These are phyloP conservation scores for Pissodes strobi DNA, from an alignment of 1,140 invertebrate species.

Conservation along the genomic window DNA sequence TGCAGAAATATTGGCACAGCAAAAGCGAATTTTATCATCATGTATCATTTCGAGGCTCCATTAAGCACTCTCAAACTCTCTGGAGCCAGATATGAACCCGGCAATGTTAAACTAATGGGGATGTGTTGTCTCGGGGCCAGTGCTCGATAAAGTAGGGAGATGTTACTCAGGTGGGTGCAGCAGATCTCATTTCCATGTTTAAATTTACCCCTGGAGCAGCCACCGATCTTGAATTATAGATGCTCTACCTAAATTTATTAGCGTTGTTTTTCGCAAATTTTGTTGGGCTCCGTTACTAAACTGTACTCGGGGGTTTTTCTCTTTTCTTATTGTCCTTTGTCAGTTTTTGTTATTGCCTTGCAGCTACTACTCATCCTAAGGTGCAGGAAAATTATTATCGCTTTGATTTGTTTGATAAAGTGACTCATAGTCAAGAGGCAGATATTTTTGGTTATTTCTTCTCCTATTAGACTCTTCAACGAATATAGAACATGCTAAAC, in stretches of 20 bases:
- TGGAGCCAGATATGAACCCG: conserved; percentile 41
- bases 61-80: conserved; percentile 45
- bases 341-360: too few species aligned
- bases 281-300: background rate
- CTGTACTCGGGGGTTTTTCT: background rate
- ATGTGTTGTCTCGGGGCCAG: conserved; percentile 48
- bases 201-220: conserved; percentile 42
- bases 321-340: too few species aligned
- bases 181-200: conserved; percentile 48
- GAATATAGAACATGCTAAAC: too few species aligned
- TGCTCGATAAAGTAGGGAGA: conserved; percentile 48
- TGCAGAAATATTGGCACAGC: conserved; percentile 33
- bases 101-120: conserved; percentile 51
- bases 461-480: too few species aligned
- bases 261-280: conserved; percentile 39
- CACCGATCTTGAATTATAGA: conserved; percentile 46
- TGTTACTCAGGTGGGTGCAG: conserved; percentile 45
- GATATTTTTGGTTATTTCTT: too few species aligned
- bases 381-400: too few species aligned
- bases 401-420: too few species aligned
- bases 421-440: too few species aligned
- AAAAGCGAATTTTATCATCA: conserved; percentile 36
- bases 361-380: too few species aligned
- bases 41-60: conserved; percentile 46
- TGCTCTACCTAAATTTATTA: conserved; percentile 43